These are phyloP conservation scores for Erynnis tages DNA, from an alignment of 2,888 invertebrate species.

Conservation along the genomic window DNA sequence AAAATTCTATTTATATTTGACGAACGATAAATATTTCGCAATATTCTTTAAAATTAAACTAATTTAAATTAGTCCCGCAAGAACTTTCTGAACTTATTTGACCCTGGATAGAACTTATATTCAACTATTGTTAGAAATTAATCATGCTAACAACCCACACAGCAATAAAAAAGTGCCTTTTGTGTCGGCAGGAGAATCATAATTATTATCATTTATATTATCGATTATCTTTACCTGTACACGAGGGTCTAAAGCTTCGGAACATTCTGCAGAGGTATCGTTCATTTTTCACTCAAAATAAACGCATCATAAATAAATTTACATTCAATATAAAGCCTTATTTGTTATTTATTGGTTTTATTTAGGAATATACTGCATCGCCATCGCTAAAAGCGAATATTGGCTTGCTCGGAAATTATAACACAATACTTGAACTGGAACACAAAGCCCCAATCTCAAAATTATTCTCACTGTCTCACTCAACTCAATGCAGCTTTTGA, in stretches of 20 bases:
- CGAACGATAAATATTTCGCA: too few species aligned
- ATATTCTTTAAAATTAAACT: too few species aligned
- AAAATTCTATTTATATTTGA: too few species aligned
- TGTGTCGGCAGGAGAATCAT: conserved; percentile 30
- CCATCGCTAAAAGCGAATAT: conserved; percentile 40
- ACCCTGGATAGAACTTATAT: background rate
- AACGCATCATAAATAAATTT: conserved; percentile 54
- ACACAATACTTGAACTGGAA: conserved; percentile 6
- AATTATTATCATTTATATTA: conserved; percentile 50
- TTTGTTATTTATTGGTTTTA: conserved; percentile 31
- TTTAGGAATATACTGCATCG: conserved; percentile 27
- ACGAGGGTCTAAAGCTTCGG: conserved; percentile 90
- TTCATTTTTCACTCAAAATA: conserved; percentile 76
- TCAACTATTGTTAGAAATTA: conserved; percentile 30
- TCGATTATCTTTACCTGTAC: conserved; percentile 85
- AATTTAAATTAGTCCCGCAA: too few species aligned
- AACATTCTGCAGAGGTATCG: conserved; percentile 81
- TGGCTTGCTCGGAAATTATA: conserved; percentile 27
- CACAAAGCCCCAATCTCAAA: conserved; percentile 27
- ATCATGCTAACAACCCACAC: conserved; percentile 29
- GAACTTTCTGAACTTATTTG: too few species aligned
- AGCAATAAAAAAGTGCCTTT: conserved; percentile 28
- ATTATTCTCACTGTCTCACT: too few species aligned
- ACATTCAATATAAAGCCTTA: conserved; percentile 40
- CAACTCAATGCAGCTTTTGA: conserved; percentile 32